phyloP scores from a whole-genome alignment of 2,113 vertebrate species.

The Chaetodon auriga region DNA sequence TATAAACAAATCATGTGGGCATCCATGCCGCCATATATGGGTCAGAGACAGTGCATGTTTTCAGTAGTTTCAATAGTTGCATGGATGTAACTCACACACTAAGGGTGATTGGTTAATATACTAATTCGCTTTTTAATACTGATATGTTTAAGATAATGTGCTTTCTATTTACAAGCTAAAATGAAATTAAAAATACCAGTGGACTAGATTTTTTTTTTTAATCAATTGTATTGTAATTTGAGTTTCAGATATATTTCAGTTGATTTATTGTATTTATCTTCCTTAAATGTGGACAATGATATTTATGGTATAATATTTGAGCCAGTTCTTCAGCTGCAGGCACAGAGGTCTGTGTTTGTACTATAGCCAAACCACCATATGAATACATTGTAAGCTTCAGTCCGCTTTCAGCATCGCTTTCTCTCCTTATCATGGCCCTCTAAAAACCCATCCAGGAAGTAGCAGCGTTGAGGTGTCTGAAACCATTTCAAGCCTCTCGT shows the following conservation, averaged over 20 bases:
- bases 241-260: too few relatives aligned
- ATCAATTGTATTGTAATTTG: neutral
- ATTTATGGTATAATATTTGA: neutral
- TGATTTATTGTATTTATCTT: neutral
- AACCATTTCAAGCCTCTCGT: constrained; percentile 42
- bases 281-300: neutral
- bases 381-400: constrained; percentile 6
- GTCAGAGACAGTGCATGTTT: neutral
- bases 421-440: constrained; percentile 1
- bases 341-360: neutral
- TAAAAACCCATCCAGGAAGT: constrained; percentile 26
- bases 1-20: constrained; percentile 1
- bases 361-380: constrained; percentile 3
- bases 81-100: neutral
- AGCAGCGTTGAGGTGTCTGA: constrained; percentile 11
- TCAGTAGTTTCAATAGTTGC: neutral
- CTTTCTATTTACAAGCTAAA: neutral
- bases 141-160: neutral
- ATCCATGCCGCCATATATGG: too few relatives aligned
- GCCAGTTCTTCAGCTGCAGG: neutral
- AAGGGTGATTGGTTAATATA: neutral
- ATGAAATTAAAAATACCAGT: neutral
- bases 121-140: neutral
- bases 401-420: neutral
- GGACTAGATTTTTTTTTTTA: neutral